Evolutionary conservation across 2,797 vertebrate species (phyloP).

Genomic region (Galago senegalensis): DNA sequence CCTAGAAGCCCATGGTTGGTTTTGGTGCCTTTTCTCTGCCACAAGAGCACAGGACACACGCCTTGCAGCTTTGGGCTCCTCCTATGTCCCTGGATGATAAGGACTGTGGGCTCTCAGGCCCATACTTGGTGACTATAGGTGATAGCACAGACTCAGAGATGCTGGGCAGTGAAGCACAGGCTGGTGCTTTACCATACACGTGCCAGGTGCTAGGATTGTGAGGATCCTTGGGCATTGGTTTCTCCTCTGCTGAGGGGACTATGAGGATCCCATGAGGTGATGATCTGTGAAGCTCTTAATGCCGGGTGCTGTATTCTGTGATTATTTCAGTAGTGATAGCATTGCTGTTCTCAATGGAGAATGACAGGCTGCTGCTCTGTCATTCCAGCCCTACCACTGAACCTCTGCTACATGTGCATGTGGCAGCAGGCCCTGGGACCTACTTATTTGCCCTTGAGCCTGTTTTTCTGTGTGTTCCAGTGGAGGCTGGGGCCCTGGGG

Average conservation of each 20-base stretch:
- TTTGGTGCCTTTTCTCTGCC: too few relatives aligned
- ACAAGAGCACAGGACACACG: fast-evolving
- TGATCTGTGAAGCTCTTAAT: background rate
- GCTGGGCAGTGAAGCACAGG: background rate
- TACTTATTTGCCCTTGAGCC: too few relatives aligned
- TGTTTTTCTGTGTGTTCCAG: background rate
- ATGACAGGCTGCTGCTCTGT: too few relatives aligned
- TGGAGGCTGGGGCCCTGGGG: background rate
- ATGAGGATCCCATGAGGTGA: too few relatives aligned
- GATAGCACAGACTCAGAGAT: background rate
- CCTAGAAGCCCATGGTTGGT: background rate
- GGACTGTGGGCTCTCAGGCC: background rate
- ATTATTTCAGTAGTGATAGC: background rate
- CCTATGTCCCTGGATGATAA: fast-evolving
- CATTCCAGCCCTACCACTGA: too few relatives aligned
- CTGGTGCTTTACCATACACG: background rate
- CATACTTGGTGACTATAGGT: background rate
- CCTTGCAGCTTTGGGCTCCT: background rate
- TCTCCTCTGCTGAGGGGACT: background rate
- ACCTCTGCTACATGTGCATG: background rate
- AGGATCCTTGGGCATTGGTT: background rate
- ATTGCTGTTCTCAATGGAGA: background rate
- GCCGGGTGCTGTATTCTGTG: background rate
- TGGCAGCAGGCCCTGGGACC: background rate
- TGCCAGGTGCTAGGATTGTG: background rate